A percentile compares a stretch with the other conserved stretches of the same genome.
Evolutionary conservation across 2,888 invertebrate genomes (phyloP).

Genomic region (Eristalis pertinax): DNA sequence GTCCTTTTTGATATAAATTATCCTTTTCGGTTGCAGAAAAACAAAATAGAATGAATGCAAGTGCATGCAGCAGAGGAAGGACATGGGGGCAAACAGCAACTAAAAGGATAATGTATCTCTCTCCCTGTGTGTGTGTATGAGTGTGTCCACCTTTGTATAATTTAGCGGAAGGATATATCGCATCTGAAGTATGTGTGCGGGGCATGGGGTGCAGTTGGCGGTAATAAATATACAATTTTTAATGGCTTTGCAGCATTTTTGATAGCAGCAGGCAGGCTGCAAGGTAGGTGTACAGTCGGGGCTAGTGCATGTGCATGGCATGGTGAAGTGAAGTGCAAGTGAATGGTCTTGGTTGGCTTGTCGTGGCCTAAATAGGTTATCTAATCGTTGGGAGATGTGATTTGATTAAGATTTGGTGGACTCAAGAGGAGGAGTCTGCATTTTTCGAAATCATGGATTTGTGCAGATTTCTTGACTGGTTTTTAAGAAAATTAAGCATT

Average conservation of each 20-base stretch:
- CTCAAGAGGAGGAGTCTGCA: conserved; percentile 21
- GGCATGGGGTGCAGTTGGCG: conserved; percentile 50
- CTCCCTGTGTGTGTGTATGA: neutral
- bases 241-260: conserved; percentile 77
- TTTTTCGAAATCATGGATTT: conserved; percentile 54
- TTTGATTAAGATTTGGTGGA: conserved; percentile 56
- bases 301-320: conserved; percentile 26
- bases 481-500: too few species aligned
- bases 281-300: conserved; percentile 9
- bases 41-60: conserved; percentile 54
- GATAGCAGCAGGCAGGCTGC: conserved; percentile 67
- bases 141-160: conserved; percentile 68
- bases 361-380: conserved; percentile 67
- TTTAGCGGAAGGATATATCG: conserved; percentile 55
- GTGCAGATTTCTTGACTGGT: neutral
- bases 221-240: conserved; percentile 77
- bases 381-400: neutral
- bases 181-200: conserved; percentile 33
- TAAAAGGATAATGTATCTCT: conserved; percentile 69
- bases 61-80: conserved; percentile 2
- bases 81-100: conserved; percentile 28
- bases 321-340: conserved; percentile 68
- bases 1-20: conserved; percentile 67
- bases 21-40: conserved; percentile 59
- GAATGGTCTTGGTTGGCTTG: conserved; percentile 56